These are phyloP conservation scores for Anolis carolinensis DNA, from an alignment of 2,113 vertebrate species.

Conservation along the genomic window DNA sequence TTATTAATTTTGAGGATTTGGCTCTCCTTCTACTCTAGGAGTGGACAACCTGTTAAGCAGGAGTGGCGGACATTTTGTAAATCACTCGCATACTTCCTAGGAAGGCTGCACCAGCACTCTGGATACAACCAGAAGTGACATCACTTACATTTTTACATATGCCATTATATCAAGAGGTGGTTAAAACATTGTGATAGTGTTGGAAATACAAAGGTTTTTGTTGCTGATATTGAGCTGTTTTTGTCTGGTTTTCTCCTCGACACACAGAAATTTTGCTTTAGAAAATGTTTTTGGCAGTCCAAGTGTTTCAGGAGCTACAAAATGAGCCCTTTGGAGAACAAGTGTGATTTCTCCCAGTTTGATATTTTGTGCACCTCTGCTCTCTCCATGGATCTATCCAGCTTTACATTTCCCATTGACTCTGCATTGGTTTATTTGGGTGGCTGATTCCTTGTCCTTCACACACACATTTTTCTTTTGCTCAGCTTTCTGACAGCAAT, in stretches of 20 bases:
- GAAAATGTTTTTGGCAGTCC: not conserved
- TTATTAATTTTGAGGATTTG: too few species aligned
- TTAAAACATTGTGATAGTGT: not conserved
- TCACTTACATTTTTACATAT: too few species aligned
- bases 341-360: too few species aligned
- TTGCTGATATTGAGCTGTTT: not conserved
- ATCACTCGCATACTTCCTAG: not conserved
- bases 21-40: not conserved
- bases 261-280: too few species aligned
- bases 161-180: not conserved
- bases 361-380: too few species aligned
- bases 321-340: not conserved
- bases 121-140: too few species aligned
- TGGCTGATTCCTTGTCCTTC: not conserved
- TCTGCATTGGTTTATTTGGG: slow-evolving; percentile 60
- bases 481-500: slow-evolving; percentile 52
- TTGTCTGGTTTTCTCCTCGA: not conserved
- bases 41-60: too few species aligned
- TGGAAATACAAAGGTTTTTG: not conserved
- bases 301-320: not conserved
- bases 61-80: not conserved
- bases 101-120: too few species aligned
- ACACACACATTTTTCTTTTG: not conserved
- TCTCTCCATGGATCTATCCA: not conserved
- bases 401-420: slow-evolving; percentile 30